Percentiles rank a stretch among this genome's conserved stretches.
phyloP scores from a whole-genome alignment of 1,140 invertebrate genomes.

The Aphidius ervi region DNA sequence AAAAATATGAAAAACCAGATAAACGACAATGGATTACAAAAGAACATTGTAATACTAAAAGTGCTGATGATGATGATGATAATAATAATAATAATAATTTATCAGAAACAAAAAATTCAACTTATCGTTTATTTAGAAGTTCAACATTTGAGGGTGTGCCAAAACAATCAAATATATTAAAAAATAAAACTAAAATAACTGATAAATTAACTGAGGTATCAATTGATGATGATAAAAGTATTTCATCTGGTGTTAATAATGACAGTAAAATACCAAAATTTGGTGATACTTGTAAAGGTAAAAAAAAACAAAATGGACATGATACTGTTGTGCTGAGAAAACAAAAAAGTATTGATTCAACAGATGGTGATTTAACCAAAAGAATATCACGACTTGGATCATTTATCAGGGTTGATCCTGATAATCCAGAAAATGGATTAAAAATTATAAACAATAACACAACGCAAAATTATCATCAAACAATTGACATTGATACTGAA shows the following conservation, averaged over 20 bases:
- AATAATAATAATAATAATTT: constrained; percentile 34
- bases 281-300: constrained; percentile 25
- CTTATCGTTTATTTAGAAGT: constrained; percentile 59
- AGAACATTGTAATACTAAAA: no score
- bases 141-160: constrained; percentile 68
- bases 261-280: constrained; percentile 40
- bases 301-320: constrained; percentile 26
- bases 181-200: constrained; percentile 23
- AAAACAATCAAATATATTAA: constrained; percentile 31
- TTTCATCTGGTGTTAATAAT: constrained; percentile 37
- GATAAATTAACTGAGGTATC: constrained; percentile 13
- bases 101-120: constrained; percentile 27
- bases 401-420: constrained; percentile 47
- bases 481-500: constrained; percentile 28
- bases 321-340: constrained; percentile 34
- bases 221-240: constrained; percentile 31
- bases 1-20: constrained; percentile 56
- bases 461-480: constrained; percentile 23
- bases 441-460: constrained; percentile 21
- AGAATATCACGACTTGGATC: constrained; percentile 53
- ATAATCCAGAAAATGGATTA: constrained; percentile 1
- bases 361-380: constrained; percentile 35
- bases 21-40: constrained; percentile 62
- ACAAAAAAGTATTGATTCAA: constrained; percentile 21
- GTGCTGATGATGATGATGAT: constrained; percentile 15